Evolutionary conservation across 2,888 invertebrate genomes (phyloP), one percentile per base, ranked within the genome.

Genomic region (Drosophila dives): DNA sequence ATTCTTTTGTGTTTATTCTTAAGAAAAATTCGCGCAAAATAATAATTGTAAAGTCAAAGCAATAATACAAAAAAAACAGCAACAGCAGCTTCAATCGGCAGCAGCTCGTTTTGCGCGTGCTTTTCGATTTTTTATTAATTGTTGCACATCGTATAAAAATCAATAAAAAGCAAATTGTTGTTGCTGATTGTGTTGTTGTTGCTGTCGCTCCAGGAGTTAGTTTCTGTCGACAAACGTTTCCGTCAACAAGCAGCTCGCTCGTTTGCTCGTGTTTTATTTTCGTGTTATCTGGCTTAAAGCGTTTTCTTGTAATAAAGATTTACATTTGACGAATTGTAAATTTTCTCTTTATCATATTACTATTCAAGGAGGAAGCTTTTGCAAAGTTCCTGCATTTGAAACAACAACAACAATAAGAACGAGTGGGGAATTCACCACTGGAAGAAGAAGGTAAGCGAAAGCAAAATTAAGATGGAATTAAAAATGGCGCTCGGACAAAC

Each of bases 1-100:
- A 87, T 87, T 87, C 87, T 87, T 84, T 82, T 86, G 83, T 83
- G 78, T 70, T 77, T 58, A 51, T 73, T 48, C 77, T 78, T 72
- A 80, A 64, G 72, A 70, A 72, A 73, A 76, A 69, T 74, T 54
- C 63, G 69, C 72, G 71, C 66, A 61, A 75, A 80, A 70, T 77
- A 69, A 75, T 68, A 71, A 76, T 66, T 71, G 69, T 69, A 63
- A 72, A 73, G 61, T 42, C 49, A 29, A 65, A 55, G 23, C 65
- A 64, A 59, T 59, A 64, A 56, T 34, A 64, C 29, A 55, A 12
- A 49, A 50, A 17, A 64, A 55, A 23, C 53, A 74, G 49, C 53
- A 63, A 56, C 20, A 48, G 12, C 26, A 38, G 32, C 51, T 40
- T 63, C 54, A 65, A 60, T 49, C 60, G 58, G 55, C 64, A 63